Conservation (phyloP, 2,888 invertebrate species). For the Nomada fabriciana region DNA sequence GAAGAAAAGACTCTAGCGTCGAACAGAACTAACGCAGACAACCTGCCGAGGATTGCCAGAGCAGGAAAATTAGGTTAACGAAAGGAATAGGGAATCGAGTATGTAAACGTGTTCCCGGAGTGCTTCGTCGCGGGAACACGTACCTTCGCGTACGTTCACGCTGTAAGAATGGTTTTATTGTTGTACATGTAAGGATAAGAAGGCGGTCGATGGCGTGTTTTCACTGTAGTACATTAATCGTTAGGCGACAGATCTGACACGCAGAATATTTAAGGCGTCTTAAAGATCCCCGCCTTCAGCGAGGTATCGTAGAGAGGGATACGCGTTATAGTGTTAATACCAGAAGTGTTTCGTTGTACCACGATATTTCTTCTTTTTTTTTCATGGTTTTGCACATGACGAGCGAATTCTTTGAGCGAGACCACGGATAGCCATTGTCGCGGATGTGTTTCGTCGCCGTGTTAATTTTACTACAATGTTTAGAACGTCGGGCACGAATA, state of each 20-base stretch:
- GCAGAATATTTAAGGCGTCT: slow-evolving; percentile 34
- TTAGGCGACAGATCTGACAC: slow-evolving; percentile 28
- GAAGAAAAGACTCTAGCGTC: slow-evolving; percentile 12
- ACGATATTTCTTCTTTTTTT: slow-evolving; percentile 30
- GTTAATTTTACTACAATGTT: slow-evolving; percentile 34
- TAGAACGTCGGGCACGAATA: slow-evolving; percentile 29
- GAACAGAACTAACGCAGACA: slow-evolving; percentile 6
- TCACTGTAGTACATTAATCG: not conserved
- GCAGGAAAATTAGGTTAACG: not conserved
- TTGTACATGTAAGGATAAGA: slow-evolving; percentile 1
- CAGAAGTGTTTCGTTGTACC: slow-evolving; percentile 56
- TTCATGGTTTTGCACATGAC: slow-evolving; percentile 44
- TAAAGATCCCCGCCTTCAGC: not conserved
- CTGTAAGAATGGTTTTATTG: slow-evolving; percentile 8
- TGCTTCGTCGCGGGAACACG: slow-evolving; percentile 2
- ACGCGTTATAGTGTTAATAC: slow-evolving; percentile 52
- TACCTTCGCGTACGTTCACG: not conserved
- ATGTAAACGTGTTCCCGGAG: slow-evolving; percentile 13
- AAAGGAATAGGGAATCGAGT: not conserved
- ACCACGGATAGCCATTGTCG: slow-evolving; percentile 9
- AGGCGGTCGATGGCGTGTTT: not conserved
- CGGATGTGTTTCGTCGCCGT: slow-evolving; percentile 9
- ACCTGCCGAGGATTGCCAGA: not conserved
- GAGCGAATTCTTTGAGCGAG: slow-evolving; percentile 22
- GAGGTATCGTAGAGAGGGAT: not conserved